A percentile compares a stretch with the other conserved stretches of the same genome.
These are phyloP conservation scores for Lordiphosa fenestrarum DNA, from an alignment of 2,888 invertebrate species.

Conservation along the genomic window DNA sequence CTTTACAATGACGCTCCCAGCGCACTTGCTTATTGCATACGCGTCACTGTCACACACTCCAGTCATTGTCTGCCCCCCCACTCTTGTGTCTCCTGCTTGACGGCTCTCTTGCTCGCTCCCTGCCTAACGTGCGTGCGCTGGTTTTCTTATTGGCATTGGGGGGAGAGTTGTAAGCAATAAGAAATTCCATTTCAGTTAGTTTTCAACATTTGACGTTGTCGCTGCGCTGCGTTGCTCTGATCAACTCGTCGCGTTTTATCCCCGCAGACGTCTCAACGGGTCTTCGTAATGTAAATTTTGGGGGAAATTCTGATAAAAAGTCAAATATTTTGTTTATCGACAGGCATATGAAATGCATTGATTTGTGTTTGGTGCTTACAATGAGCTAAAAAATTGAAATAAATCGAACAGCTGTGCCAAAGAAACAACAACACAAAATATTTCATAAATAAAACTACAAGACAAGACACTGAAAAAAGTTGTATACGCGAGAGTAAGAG, in stretches of 20 bases:
- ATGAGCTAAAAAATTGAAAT: constrained; percentile 23
- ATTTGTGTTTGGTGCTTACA: constrained; percentile 17
- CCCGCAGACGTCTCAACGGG: constrained; percentile 12
- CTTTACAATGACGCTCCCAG: constrained; percentile 31
- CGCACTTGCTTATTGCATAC: constrained; percentile 61
- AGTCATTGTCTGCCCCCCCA: constrained; percentile 51
- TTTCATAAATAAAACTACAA: constrained; percentile 51
- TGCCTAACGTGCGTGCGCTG: constrained; percentile 60
- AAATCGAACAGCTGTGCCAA: constrained; percentile 45
- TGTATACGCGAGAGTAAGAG: constrained; percentile 57
- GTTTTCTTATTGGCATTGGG: constrained; percentile 65
- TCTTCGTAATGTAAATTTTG: constrained; percentile 28
- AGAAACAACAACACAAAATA: constrained; percentile 32
- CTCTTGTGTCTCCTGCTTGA: not conserved
- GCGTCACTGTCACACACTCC: constrained; percentile 56
- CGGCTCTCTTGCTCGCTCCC: constrained; percentile 29
- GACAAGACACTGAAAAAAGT: constrained; percentile 45
- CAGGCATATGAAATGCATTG: not conserved
- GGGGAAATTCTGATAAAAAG: constrained; percentile 38
- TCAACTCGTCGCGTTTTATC: constrained; percentile 8
- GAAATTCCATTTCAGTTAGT: constrained; percentile 71
- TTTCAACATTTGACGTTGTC: constrained; percentile 68
- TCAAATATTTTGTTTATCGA: constrained; percentile 38
- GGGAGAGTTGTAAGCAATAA: constrained; percentile 65
- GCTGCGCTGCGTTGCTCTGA: constrained; percentile 23